Base-by-base conservation (phyloP, 1,140 invertebrate genomes). In the Drosophila yakuba region DNA sequence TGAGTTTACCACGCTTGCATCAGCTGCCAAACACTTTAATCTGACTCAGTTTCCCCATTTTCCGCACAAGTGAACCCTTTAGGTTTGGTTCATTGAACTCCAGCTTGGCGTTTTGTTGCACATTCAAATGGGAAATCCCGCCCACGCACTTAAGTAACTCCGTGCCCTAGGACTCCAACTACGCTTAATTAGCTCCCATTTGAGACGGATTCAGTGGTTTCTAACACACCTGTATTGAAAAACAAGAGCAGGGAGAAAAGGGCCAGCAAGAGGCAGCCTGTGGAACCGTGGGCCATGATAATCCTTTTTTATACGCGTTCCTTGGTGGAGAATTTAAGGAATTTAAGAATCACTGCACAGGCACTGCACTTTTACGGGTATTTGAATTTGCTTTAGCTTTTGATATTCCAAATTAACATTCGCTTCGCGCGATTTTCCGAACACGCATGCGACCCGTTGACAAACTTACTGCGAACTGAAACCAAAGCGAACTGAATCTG, bases 361-460 rank as follows among this genome's bases (percentile, higher is more conserved):
- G 0, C 73, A 76, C 73, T 43, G 43, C 74, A 76, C 73, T 67
- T 58, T 20, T 14, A 48, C 4, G 12, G 4, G 36, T 10, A n/a
- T 14, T 66, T n/a, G 2, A 35, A 17, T 48, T 23, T 55, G n/a
- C 41, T 17, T 32, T 43, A 12, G 51, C 51, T 20, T 32, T 17
- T 28, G 43, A 3, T 20, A 11, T 32, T 51, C 20, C 51, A 36
- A 59, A 62, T 41, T 56, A 41, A 39, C 36, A 43, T 51, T 11
- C 1, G 36, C 10, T 20, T 14, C 11, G 15, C 14, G n/a, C 25
- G 60, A 57, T 45, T 51, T 43, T 50, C 56, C 74, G 45, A 47
- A 50, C 69, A 78, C 84, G 67, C 83, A 88, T 88, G 83, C 84
- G 83, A 88, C 83, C 75, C 79, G 83, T 89, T 88, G 84, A 66